These are phyloP conservation scores for Ovibos moschatus DNA, from an alignment of 2,113 vertebrate species.

Conservation along the genomic window DNA sequence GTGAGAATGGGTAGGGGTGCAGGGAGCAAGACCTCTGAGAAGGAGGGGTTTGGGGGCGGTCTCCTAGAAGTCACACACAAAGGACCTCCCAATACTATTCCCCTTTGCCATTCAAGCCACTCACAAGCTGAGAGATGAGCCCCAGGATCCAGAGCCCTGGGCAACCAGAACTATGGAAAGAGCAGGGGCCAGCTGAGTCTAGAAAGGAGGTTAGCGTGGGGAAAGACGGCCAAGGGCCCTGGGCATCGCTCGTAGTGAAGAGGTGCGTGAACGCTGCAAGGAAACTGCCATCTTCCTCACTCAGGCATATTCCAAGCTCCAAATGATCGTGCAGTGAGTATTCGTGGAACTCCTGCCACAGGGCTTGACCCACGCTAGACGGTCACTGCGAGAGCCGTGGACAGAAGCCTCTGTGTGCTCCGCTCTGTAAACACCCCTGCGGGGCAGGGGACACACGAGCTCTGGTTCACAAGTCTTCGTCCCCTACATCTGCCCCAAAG, in stretches of 20 bases:
- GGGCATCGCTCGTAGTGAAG: accelerated
- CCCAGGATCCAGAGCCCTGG: not conserved
- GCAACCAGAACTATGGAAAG: not conserved
- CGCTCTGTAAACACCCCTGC: not conserved
- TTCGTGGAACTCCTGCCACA: not conserved
- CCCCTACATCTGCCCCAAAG: not conserved
- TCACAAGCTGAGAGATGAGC: not conserved
- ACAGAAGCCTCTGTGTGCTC: not conserved
- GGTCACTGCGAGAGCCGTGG: accelerated
- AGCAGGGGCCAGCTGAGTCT: not conserved
- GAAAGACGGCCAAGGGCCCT: not conserved
- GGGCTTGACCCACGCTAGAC: accelerated
- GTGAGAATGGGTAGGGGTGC: no score
- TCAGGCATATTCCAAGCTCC: not conserved
- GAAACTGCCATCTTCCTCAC: not conserved
- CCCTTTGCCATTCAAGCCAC: not conserved
- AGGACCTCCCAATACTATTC: not conserved
- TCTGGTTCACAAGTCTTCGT: not conserved
- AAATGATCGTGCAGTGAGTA: not conserved
- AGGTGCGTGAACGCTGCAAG: not conserved
- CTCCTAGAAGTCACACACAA: not conserved
- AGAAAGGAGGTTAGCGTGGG: not conserved
- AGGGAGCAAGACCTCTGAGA: not conserved
- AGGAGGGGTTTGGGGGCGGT: not conserved
- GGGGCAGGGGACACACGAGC: not conserved